Base-by-base conservation (phyloP, 2,113 vertebrate genomes). In the Plecotus auritus region DNA sequence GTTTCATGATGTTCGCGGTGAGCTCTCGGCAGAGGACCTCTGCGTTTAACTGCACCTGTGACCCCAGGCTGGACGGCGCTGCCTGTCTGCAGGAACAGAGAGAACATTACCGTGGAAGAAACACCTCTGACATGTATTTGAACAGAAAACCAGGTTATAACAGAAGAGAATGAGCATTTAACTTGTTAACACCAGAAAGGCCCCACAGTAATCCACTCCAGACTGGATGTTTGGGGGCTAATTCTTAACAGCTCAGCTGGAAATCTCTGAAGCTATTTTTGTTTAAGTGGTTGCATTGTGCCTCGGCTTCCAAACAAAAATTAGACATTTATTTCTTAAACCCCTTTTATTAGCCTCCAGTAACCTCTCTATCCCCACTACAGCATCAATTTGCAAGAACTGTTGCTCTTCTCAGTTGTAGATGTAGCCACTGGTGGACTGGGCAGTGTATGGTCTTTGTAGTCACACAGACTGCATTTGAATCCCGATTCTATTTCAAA, bases 21-120 rank as follows among this genome's bases (percentile, higher is more conserved):
- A 99, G 98, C 81, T 99, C 99, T 51, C 99, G 98, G 97, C 98
- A 99, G 67, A 99, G 93, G 61, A 82, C 74, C n/a, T 99, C 98
- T 11, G 98, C 91, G 93, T 98, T 98, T 74, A 98, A 95, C 67
- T 98, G 98, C 28, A 97, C 90, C 77, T 98, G 98, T 73, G 98
- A 98, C 93, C 97, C 97, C 93, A 98, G 92, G 77, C 95, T 83
- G 26, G 97, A 97, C 12, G 37, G 90, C 37, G 91, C 56, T 77
- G 97, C 96, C 76, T 97, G 97, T 86, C 99, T 99, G 95, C 61
- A 40, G 96, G 97, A 96, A 1, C 97, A 93, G 97, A 97, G 7
- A 69, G 93, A 93, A 90, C 72, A 4, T 87, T 30, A 67, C 0
- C 26, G 40, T 20, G 1, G 18, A 72, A 66, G 42, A 70, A 93